A percentile compares a stretch with the other conserved stretches of the same genome.
phyloP scores from a whole-genome alignment of 2,113 vertebrate species.

The Puntigrus tetrazona region DNA sequence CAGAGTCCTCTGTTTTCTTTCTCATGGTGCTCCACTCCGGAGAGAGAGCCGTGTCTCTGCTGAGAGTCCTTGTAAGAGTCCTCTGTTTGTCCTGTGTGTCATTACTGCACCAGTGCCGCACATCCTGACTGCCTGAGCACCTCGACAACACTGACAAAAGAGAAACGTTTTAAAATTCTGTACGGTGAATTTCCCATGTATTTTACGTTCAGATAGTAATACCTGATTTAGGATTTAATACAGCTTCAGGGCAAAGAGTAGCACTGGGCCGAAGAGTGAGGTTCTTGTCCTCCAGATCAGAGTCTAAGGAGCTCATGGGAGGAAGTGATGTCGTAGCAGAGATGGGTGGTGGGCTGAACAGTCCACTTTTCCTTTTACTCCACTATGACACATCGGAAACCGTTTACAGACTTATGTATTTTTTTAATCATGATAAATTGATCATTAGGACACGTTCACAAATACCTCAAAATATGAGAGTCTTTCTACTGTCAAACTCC shows the following conservation, averaged over 20 bases:
- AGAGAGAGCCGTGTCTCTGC: conserved; percentile 67
- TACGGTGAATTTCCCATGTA: neutral
- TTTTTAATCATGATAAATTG: neutral
- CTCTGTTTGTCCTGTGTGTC: conserved; percentile 13
- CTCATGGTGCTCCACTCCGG: conserved; percentile 84
- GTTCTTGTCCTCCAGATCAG: conserved; percentile 60
- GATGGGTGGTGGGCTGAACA: conserved; percentile 59
- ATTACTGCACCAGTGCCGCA: conserved; percentile 65
- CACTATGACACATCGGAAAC: conserved; percentile 57
- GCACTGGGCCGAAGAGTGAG: conserved; percentile 62
- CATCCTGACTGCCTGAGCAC: conserved; percentile 72
- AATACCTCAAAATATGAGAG: conserved; percentile 69
- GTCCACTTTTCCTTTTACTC: conserved; percentile 60
- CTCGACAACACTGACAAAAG: conserved; percentile 63
- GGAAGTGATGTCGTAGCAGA: conserved; percentile 70
- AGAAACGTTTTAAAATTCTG: neutral
- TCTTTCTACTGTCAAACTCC: conserved; percentile 75
- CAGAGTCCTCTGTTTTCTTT: conserved; percentile 74
- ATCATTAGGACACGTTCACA: neutral
- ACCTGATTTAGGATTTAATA: conserved; percentile 33
- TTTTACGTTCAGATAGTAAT: neutral
- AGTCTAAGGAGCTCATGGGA: conserved; percentile 61
- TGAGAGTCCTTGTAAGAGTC: conserved; percentile 43
- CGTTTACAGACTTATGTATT: neutral
- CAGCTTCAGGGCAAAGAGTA: conserved; percentile 65